Evolutionary conservation across 92 coral and sea anemone genomes (phyloP), one percentile per base, ranked within the genome.

Genomic region (Porites divaricata): DNA sequence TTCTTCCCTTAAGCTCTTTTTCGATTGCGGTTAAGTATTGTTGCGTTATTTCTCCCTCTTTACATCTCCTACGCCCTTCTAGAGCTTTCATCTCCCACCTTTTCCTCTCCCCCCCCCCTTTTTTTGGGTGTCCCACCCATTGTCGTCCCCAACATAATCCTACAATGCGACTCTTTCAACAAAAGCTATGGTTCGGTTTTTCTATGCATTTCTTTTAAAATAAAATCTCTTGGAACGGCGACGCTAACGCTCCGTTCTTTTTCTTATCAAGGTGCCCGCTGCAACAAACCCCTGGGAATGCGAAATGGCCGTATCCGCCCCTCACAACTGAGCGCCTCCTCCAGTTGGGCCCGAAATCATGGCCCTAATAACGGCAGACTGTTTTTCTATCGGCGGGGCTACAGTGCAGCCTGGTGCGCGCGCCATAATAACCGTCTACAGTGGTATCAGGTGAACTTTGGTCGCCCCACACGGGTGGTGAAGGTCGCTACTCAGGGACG

Each of bases 371-470:
- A 81, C 19, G 95, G 87, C 13, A 88, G 95, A 10, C 79, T 91
- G 54, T 74, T 80, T 73, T 21, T 62, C 62, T 62, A 62, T 45
- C 73, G 86, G 0, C 82, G 92, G 17, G 58, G 71, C 3, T 73
- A 83, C 26, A 74, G 90, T 9, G 95, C 92, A 8, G 92, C 91
- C 72, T 94, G 98, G 98, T 72, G 90, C 63, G 88, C 93, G 1
- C 72, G 75, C 2, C 83, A 84, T n/a, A 92, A 85, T 79, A 90
- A 90, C 80, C 95, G 84, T 35, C 85, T 84, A 58, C 98, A 94
- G 71, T 94, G 95, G 95, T 77, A 77, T 41, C 88, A 79, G 88
- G 83, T 94, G 1, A 87, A 94, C 81, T 92, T 94, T 81, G 92
- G 74, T 12, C 84, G 85, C 53, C 87, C 92, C 28, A 85, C 86